These are phyloP conservation scores for Muscina levida DNA, from an alignment of 2,888 invertebrate genomes.

Conservation along the genomic window DNA sequence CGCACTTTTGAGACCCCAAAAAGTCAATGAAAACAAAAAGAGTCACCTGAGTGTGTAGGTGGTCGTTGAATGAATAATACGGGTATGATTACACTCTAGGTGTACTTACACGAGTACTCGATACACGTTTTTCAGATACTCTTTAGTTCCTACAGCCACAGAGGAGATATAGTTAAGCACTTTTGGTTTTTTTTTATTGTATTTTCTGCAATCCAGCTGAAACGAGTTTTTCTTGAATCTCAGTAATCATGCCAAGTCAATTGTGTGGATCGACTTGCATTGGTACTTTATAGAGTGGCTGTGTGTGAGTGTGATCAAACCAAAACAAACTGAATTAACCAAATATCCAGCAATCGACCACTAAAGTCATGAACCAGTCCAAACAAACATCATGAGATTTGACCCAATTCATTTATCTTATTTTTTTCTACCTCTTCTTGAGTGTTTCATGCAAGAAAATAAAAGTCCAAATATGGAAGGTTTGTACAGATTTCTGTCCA, in stretches of 20 bases:
- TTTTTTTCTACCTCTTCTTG: constrained; percentile 33
- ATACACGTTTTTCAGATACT: background rate
- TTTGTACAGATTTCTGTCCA: constrained; percentile 32
- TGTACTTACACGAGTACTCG: constrained; percentile 30
- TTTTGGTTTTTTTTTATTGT: constrained; percentile 3
- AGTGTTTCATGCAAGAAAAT: constrained; percentile 8
- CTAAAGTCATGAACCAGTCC: constrained; percentile 6
- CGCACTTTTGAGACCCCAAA: background rate
- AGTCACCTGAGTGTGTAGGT: constrained; percentile 51
- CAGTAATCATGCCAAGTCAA: constrained; percentile 32
- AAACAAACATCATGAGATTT: constrained; percentile 49
- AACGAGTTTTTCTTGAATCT: constrained; percentile 57
- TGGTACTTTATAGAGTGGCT: constrained; percentile 8
- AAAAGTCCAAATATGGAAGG: constrained; percentile 46
- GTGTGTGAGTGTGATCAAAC: constrained; percentile 12
- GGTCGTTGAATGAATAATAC: constrained; percentile 47
- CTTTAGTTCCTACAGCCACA: background rate
- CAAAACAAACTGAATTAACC: constrained; percentile 26
- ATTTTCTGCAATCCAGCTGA: constrained; percentile 7
- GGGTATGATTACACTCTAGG: constrained; percentile 39
- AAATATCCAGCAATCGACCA: constrained; percentile 15
- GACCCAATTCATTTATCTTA: constrained; percentile 56
- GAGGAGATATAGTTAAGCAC: constrained; percentile 30
- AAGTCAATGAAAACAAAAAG: constrained; percentile 25
- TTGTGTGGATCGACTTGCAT: background rate